Percentiles rank a stretch among this genome's conserved stretches.
Evolutionary conservation across 2,797 vertebrate genomes (phyloP).

Genomic region (Onychomys leucogaster): DNA sequence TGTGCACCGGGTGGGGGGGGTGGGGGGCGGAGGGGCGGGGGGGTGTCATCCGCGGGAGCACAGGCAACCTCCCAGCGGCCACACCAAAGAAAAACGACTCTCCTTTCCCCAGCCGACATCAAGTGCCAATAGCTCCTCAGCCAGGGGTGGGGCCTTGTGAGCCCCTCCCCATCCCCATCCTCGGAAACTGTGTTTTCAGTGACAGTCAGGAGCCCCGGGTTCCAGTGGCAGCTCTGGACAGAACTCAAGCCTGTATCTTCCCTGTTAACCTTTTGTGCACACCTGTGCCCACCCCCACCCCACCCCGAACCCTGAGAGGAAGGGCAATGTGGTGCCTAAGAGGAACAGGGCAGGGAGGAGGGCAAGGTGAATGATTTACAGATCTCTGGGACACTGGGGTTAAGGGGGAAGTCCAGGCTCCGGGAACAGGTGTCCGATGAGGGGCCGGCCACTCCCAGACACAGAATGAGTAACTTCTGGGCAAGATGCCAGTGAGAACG

Average conservation of each 20-base stretch:
- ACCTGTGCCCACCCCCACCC: conserved; percentile 84
- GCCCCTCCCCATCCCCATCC: not conserved
- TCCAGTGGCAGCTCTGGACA: not conserved
- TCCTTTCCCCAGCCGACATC: not conserved
- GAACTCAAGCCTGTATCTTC: not conserved
- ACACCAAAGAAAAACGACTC: not conserved
- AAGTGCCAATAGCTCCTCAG: not conserved
- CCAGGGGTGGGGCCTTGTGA: not conserved
- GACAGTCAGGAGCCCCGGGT: not conserved
- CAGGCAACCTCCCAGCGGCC: not conserved
- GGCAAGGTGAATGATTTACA: conserved; percentile 76
- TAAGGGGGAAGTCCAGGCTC: conserved; percentile 53
- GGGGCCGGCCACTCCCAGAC: conserved; percentile 47
- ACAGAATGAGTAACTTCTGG: conserved; percentile 52
- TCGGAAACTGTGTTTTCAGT: not conserved
- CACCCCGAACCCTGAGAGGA: conserved; percentile 79
- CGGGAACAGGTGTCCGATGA: conserved; percentile 60
- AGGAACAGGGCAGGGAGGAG: not conserved
- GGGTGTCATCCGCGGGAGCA: not conserved
- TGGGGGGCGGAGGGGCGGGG: not conserved
- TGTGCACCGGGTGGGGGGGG: not conserved
- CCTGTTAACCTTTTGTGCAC: not conserved
- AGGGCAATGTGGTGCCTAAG: not conserved
- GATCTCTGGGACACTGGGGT: conserved; percentile 26
- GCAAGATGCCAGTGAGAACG: conserved; percentile 19